Evolutionary conservation across 2,888 invertebrate species (phyloP), one percentile per base, ranked within the genome.

Genomic region (Chironomus riparius): DNA sequence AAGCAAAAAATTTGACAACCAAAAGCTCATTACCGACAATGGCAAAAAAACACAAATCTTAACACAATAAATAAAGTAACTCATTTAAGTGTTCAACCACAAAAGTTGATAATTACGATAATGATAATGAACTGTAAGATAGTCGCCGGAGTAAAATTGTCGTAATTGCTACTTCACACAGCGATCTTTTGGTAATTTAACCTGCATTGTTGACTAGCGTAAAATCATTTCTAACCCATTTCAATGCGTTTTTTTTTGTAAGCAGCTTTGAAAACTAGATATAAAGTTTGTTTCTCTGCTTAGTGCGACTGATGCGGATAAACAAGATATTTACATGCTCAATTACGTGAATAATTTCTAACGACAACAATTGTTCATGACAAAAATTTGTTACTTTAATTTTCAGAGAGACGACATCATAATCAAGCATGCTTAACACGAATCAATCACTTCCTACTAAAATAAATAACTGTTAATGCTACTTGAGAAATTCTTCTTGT

Each of bases 241-340:
- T 65, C 65, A 65, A 65, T 65, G 65, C 65, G 18, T 65, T 65
- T n/a, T n/a, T n/a, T n/a, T n/a, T 56, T 56, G n/a, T 18, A 56
- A 15, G 56, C 15, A 12, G 21, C 62, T 65, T 24, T 6, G 56
- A 15, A 18, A 65, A 24, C 21, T 22, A 13, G 22, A 65, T 21
- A 4, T 13, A 65, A 65, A 24, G 62, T 38, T 38, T 38, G 38
- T 10, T 38, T 38, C 38, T 38, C 38, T 38, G 38, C 38, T 38
- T 38, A 38, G 10, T 38, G 38, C 38, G 38, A 38, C 38, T 38
- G 38, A 38, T 38, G 38, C 10, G 38, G 10, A 38, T 38, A 65
- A 65, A 65, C 18, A 65, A 65, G 10, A 56, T 56, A 18, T 56
- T 56, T 56, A 56, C 56, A 56, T 56, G 56, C 56, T 56, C 56